A percentile compares a stretch with the other conserved stretches of the same genome.
Conservation (phyloP, 2,797 vertebrate genomes). For the Buphagus erythrorhynchus region DNA sequence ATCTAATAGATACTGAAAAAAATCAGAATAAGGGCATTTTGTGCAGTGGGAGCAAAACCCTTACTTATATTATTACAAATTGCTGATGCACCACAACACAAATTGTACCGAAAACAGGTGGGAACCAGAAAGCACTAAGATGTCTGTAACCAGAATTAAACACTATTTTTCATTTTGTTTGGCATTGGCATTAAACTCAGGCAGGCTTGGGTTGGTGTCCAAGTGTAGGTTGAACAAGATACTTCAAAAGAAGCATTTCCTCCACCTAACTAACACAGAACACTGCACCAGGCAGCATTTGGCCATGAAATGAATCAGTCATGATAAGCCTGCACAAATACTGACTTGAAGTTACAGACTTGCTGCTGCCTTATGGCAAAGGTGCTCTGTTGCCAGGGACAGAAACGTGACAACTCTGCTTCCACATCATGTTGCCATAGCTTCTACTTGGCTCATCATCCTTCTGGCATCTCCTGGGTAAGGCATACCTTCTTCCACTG, state of each 20-base stretch:
- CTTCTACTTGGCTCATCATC: not conserved
- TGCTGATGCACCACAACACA: not conserved
- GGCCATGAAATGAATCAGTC: not conserved
- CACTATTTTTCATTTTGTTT: not conserved
- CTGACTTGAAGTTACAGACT: not conserved
- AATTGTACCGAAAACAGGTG: not conserved
- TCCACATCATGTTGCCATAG: not conserved
- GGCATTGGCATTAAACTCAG: not conserved
- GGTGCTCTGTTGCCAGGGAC: not conserved
- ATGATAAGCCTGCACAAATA: not conserved
- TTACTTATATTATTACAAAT: not conserved
- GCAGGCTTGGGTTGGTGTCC: not conserved
- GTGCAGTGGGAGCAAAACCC: fast-evolving
- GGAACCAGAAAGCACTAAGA: not conserved
- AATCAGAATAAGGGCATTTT: not conserved
- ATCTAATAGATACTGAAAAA: not conserved
- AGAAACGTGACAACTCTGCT: not conserved
- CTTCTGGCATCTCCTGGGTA: not conserved
- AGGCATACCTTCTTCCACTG: not conserved
- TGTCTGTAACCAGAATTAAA: not conserved
- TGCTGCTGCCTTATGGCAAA: not conserved
- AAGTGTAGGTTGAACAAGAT: not conserved
- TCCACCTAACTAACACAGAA: not conserved
- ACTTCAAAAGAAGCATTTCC: not conserved
- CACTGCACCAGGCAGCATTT: not conserved